Conservation (phyloP, 2,113 vertebrate species). For the Pao palembangensis region DNA sequence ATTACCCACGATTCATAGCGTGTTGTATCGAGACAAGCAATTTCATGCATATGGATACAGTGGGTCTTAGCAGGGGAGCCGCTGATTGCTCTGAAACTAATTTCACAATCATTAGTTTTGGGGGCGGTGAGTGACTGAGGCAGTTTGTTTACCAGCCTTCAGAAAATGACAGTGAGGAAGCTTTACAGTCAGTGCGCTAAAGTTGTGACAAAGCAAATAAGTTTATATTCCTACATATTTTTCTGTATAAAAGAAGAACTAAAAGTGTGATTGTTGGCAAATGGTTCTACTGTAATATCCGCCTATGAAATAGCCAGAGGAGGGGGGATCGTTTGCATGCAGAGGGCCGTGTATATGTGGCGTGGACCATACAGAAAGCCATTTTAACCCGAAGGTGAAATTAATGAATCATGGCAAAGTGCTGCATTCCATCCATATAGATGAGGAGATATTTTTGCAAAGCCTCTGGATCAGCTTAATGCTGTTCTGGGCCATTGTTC, state of each 20-base stretch:
- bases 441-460: constrained; percentile 79
- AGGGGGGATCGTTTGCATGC: constrained; percentile 19
- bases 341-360: constrained; percentile 66
- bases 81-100: constrained; percentile 98
- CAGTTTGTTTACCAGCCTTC: constrained; percentile 57
- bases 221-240: too few species aligned
- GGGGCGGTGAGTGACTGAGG: constrained; percentile 57
- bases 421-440: constrained; percentile 83
- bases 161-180: constrained; percentile 49
- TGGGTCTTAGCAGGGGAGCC: constrained; percentile 90
- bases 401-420: constrained; percentile 85
- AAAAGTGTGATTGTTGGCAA: too few species aligned
- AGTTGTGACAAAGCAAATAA: constrained; percentile 7
- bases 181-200: constrained; percentile 25
- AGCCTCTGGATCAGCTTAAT: constrained; percentile 86
- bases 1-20: constrained; percentile 93
- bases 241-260: too few species aligned
- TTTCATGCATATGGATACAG: constrained; percentile 99
- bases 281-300: too few species aligned
- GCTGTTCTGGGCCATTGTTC: constrained; percentile 88
- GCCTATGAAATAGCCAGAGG: neutral
- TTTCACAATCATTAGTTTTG: constrained; percentile 99
- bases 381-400: constrained; percentile 81
- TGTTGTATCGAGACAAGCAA: constrained; percentile 96
- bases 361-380: constrained; percentile 78